Percentiles rank a stretch among this genome's conserved stretches.
These are phyloP conservation scores for Tortricodes alternella DNA, from an alignment of 2,888 invertebrate species.

Conservation along the genomic window DNA sequence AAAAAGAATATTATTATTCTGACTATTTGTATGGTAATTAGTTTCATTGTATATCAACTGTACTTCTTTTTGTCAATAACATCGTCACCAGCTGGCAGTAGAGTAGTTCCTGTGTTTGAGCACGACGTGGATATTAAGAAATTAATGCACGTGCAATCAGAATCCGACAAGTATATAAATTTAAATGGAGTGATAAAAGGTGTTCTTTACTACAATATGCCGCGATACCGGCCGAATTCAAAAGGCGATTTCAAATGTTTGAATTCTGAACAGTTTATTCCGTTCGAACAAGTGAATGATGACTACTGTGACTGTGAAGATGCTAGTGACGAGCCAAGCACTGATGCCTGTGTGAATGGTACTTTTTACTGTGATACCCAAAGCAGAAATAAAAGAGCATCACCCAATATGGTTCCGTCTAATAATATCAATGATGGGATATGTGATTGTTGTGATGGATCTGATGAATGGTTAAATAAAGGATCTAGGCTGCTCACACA, in stretches of 20 bases:
- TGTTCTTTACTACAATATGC: constrained; percentile 58
- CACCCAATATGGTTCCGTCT: constrained; percentile 82
- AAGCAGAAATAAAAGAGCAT: constrained; percentile 59
- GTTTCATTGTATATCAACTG: constrained; percentile 71
- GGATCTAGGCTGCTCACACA: constrained; percentile 59
- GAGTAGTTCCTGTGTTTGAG: constrained; percentile 54
- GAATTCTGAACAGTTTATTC: constrained; percentile 57
- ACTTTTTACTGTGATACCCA: constrained; percentile 90
- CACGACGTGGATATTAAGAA: constrained; percentile 46
- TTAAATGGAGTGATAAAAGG: constrained; percentile 70
- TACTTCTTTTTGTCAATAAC: constrained; percentile 70
- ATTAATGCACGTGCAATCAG: constrained; percentile 55
- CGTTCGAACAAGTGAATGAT: constrained; percentile 85
- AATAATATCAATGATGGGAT: constrained; percentile 95
- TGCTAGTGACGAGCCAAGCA: constrained; percentile 91
- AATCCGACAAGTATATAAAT: constrained; percentile 66
- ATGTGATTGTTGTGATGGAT: constrained; percentile 97
- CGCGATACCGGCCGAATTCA: constrained; percentile 63
- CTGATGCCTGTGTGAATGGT: constrained; percentile 93
- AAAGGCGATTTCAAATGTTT: constrained; percentile 72
- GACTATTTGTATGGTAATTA: constrained; percentile 56
- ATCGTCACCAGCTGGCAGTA: constrained; percentile 51
- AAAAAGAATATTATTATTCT: constrained; percentile 69
- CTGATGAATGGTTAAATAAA: constrained; percentile 87
- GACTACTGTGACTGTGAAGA: constrained; percentile 94